phyloP scores from a whole-genome alignment of 2,888 invertebrate genomes.

The Encarsia formosa region DNA sequence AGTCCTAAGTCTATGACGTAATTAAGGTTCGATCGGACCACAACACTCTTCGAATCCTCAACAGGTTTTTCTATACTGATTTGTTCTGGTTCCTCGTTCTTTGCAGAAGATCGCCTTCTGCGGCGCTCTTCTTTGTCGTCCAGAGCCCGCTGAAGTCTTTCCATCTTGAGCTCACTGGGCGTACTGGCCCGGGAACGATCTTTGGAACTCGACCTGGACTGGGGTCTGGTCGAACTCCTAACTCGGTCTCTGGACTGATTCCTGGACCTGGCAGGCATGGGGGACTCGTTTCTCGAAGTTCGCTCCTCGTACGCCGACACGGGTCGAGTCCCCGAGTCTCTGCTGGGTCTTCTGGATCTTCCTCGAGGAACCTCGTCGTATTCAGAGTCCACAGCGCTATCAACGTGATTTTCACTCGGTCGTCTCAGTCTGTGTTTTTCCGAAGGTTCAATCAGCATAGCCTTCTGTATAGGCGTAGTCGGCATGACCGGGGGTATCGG shows the following conservation, averaged over 20 bases:
- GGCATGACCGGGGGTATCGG: conserved; percentile 21
- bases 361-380: not conserved
- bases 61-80: not conserved
- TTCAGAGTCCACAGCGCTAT: conserved; percentile 3
- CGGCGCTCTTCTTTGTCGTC: conserved; percentile 34
- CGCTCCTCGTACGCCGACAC: conserved; percentile 26
- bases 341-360: conserved; percentile 7
- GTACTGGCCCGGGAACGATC: conserved; percentile 39
- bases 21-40: conserved; percentile 66
- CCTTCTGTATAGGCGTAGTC: conserved; percentile 13
- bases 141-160: conserved; percentile 39
- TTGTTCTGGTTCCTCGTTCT: conserved; percentile 14
- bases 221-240: conserved; percentile 37
- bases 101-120: conserved; percentile 25
- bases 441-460: conserved; percentile 11
- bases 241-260: conserved; percentile 24
- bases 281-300: conserved; percentile 38
- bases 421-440: conserved; percentile 12
- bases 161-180: conserved; percentile 48
- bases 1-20: conserved; percentile 73
- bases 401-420: conserved; percentile 2
- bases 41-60: conserved; percentile 42
- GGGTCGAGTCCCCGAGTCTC: conserved; percentile 5
- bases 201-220: conserved; percentile 41
- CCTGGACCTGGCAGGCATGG: conserved; percentile 35